These are phyloP conservation scores for Mus caroli DNA, from an alignment of 2,797 vertebrate species.

Conservation along the genomic window DNA sequence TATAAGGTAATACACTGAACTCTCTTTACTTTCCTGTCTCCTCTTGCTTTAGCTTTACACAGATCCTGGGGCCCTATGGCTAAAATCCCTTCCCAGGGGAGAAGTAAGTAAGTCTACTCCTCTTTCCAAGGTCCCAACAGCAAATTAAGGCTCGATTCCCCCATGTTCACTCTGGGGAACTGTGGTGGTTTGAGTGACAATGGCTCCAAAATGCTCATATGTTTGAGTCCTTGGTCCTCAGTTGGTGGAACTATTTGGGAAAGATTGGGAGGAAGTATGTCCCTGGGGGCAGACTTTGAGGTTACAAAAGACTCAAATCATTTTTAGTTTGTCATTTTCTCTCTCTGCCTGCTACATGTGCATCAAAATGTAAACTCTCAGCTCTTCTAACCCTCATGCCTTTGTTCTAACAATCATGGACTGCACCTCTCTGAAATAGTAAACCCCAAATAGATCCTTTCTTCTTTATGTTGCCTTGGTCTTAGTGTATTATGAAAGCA, in stretches of 20 bases:
- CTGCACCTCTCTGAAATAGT: background rate
- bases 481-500: background rate
- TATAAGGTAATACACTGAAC: background rate
- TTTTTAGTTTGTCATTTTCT: background rate
- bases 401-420: background rate
- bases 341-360: background rate
- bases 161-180: background rate
- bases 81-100: background rate
- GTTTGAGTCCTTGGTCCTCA: background rate
- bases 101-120: background rate
- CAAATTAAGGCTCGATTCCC: background rate
- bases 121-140: background rate
- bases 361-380: background rate
- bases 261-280: background rate
- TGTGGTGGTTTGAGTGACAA: background rate
- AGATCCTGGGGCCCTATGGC: background rate
- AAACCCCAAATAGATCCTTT: background rate
- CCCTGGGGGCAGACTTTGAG: too few relatives aligned
- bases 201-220: background rate
- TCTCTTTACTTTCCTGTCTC: background rate
- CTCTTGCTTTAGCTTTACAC: background rate
- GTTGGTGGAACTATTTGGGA: background rate
- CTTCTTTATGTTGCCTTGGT: background rate
- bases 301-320: too few relatives aligned
- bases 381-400: background rate